Evolutionary conservation across 1,140 invertebrate species (phyloP), one percentile per base, ranked within the genome.

Genomic region (Meloidogyne exigua): DNA sequence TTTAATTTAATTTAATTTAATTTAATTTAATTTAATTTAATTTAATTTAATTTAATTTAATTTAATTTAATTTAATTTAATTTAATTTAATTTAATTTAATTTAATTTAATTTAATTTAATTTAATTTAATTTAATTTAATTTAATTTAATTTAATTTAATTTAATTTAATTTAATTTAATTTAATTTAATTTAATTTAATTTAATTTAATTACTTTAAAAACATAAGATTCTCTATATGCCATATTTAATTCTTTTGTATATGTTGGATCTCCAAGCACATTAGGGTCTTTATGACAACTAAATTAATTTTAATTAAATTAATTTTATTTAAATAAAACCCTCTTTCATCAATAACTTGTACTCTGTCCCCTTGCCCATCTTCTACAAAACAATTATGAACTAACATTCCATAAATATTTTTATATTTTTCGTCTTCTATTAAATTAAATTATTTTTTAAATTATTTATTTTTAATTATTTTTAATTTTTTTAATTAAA

Each of bases 201-300:
- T n/a, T n/a, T 12, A 42, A 18, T 18, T n/a, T n/a, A 57, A 0
- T 57, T 36, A 64, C 72, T 65, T 88, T 87, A 70, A 87, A 87
- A 2, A 87, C 86, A 68, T 80, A 79, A 10, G 83, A 82, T 62
- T 87, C 85, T 25, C 85, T 76, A 71, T 87, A 87, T 1, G 85
- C 86, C 86, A 87, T 82, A 62, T 88, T 87, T 65, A 87, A 70
- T 13, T 79, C 85, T 68, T 87, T 79, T 26, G 82, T 79, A 71
- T 87, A 87, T 15, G 85, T 87, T 23, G 85, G 85, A 76, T 87
- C 85, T 1, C 85, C 85, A 0, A 87, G 75, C 21, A 88, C 75
- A 25, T 82, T 64, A 3, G 66, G 77, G 42, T 86, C 86, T 5
- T 72, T 79, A 76, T 86, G 85, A 76, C 85, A 86, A 26, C 64